Percentiles rank a stretch among this genome's conserved stretches.
These are phyloP conservation scores for Tridacna crocea DNA, from an alignment of 2,888 invertebrate genomes.

Conservation along the genomic window DNA sequence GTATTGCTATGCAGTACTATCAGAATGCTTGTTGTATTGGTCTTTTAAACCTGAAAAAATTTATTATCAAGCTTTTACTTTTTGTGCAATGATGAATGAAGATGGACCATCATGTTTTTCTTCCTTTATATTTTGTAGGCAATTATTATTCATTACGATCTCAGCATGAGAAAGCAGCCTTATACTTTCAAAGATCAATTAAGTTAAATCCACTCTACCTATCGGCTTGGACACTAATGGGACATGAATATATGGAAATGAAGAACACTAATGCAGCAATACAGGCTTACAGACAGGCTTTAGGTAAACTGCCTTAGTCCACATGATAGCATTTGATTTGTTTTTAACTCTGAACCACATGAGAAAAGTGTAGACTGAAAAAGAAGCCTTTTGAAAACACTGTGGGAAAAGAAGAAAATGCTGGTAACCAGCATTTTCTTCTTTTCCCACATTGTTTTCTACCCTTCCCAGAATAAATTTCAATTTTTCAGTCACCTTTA, in stretches of 20 bases:
- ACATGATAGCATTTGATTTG: neutral
- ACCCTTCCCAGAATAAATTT: no score
- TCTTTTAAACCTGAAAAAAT: no score
- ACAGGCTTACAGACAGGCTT: slow-evolving; percentile 98
- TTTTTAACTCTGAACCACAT: neutral
- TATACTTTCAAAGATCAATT: slow-evolving; percentile 97
- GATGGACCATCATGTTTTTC: no score
- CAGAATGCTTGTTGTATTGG: no score
- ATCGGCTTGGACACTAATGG: slow-evolving; percentile 99
- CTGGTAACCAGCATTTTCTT: no score
- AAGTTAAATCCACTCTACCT: slow-evolving; percentile 97
- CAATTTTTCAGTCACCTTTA: no score
- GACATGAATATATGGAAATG: slow-evolving; percentile 99
- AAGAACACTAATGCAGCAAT: slow-evolving; percentile 99
- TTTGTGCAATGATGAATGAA: no score
- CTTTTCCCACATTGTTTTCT: no score
- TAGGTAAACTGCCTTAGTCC: slow-evolving; percentile 87
- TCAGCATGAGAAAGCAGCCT: slow-evolving; percentile 98
- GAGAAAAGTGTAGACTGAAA: neutral
- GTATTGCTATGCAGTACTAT: no score
- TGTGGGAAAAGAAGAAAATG: no score
- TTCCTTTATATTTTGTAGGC: slow-evolving; percentile 86
- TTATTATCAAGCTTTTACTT: no score
- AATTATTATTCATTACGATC: slow-evolving; percentile 98
- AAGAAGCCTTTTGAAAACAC: no score